Evolutionary conservation across 92 coral and sea anemone genomes (phyloP).

Genomic region (Montipora capitata): DNA sequence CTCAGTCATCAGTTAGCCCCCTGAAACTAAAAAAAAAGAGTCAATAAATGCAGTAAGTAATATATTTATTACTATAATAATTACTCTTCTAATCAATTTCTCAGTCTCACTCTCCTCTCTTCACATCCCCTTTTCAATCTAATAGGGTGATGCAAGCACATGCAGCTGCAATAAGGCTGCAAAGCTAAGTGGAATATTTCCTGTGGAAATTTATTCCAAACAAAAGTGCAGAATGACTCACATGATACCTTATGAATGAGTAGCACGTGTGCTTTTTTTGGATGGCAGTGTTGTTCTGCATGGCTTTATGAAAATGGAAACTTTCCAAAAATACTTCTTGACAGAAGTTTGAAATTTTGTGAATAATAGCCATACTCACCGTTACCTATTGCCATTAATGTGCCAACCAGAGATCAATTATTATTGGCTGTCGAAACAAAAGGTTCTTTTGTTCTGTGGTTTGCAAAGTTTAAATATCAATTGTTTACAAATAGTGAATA

Average conservation of each 20-base stretch:
- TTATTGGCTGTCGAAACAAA: background rate
- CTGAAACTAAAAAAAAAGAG: background rate
- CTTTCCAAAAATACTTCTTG: background rate
- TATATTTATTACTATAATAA: background rate
- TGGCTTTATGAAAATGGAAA: background rate
- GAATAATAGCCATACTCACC: background rate
- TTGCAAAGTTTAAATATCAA: background rate
- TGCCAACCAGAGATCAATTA: background rate
- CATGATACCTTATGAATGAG: background rate
- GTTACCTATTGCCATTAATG: background rate
- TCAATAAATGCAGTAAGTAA: background rate
- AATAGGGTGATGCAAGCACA: background rate
- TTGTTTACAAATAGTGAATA: no score
- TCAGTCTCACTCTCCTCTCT: background rate
- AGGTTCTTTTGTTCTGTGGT: background rate
- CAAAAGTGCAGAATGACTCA: background rate
- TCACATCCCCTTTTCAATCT: background rate
- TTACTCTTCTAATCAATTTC: background rate
- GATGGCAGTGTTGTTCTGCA: background rate
- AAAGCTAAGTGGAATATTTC: background rate
- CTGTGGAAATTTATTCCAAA: background rate
- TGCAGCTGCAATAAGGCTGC: background rate
- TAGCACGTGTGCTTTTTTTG: background rate
- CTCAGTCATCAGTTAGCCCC: background rate
- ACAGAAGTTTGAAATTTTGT: background rate